Evolutionary conservation across 2,113 vertebrate species (phyloP), one percentile per base, ranked within the genome.

Genomic region (Amphilophus citrinellus): DNA sequence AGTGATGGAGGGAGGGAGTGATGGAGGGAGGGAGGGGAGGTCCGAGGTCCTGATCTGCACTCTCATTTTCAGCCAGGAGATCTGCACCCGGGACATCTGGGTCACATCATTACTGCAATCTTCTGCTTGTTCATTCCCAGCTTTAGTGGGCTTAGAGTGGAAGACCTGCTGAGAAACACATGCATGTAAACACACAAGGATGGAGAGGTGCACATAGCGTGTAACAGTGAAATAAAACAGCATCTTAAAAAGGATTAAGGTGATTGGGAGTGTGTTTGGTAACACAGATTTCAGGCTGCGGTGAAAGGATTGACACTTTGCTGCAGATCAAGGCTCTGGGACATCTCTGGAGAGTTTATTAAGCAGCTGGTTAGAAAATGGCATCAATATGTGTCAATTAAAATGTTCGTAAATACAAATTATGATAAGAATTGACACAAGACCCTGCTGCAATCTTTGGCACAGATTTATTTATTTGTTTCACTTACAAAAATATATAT

Each of bases 41-140:
- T 58, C 61, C 37, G 7, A 73, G 61, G 50, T 83, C 78, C 77
- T 88, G 83, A 93, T 88, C 88, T 93, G 77, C 91, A 94, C 93
- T 95, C 94, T 94, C 92, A 94, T 95, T 94, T 95, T 95, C 94
- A 93, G 90, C 84, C 90, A 56, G 78, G 80, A 87, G 87, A 93
- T 93, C 91, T 91, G 89, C 88, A 83, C 77, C 84, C 79, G 27
- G 87, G 93, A 92, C 94, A 95, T 94, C 92, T 95, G 93, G 94
- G 93, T 95, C 94, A 95, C 88, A 81, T 93, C 89, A 94, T 94
- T 93, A 95, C 87, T 83, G 87, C 93, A 95, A 94, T 94, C 91
- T 93, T 94, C 90, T 88, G 92, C 92, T 94, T 95, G 93, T 94
- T 95, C 94, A 93, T 95, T 95, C 91, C 87, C 93, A 95, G 94